phyloP scores from a whole-genome alignment of 2,888 invertebrate species.

The Drosophila bunnanda region DNA sequence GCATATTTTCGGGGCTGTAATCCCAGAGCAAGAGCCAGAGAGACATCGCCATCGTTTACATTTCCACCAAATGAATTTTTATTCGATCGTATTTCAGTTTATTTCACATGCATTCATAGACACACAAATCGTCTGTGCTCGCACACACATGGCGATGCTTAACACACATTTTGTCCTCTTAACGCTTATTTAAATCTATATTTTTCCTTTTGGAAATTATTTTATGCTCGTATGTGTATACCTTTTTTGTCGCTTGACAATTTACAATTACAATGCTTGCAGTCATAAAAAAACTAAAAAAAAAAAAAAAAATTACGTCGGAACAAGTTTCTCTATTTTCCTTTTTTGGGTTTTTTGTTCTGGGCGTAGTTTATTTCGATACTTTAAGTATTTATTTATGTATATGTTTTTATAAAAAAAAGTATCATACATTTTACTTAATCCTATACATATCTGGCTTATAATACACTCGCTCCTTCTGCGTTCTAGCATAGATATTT shows the following conservation, averaged over 20 bases:
- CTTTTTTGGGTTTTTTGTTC: slow-evolving; percentile 12
- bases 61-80: slow-evolving; percentile 40
- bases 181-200: slow-evolving; percentile 24
- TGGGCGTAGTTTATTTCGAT: slow-evolving; percentile 29
- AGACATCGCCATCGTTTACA: slow-evolving; percentile 5
- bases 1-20: slow-evolving; percentile 24
- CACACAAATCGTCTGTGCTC: slow-evolving; percentile 12
- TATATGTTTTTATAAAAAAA: slow-evolving; percentile 50
- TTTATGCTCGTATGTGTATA: slow-evolving; percentile 30
- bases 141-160: neutral
- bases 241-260: slow-evolving; percentile 49
- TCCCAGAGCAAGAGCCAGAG: neutral
- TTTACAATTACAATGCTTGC: slow-evolving; percentile 68
- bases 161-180: slow-evolving; percentile 3
- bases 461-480: slow-evolving; percentile 29
- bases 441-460: slow-evolving; percentile 41
- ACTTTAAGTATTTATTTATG: slow-evolving; percentile 43
- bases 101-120: slow-evolving; percentile 37
- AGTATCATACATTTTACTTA: slow-evolving; percentile 31
- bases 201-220: slow-evolving; percentile 16
- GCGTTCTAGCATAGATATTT: neutral
- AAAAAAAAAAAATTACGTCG: neutral
- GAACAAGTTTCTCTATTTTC: slow-evolving; percentile 24
- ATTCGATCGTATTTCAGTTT: slow-evolving; percentile 39
- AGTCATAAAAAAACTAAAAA: slow-evolving; percentile 55